Evolutionary conservation across 1,140 invertebrate genomes (phyloP).

Genomic region (Wiebesia pumilae): DNA sequence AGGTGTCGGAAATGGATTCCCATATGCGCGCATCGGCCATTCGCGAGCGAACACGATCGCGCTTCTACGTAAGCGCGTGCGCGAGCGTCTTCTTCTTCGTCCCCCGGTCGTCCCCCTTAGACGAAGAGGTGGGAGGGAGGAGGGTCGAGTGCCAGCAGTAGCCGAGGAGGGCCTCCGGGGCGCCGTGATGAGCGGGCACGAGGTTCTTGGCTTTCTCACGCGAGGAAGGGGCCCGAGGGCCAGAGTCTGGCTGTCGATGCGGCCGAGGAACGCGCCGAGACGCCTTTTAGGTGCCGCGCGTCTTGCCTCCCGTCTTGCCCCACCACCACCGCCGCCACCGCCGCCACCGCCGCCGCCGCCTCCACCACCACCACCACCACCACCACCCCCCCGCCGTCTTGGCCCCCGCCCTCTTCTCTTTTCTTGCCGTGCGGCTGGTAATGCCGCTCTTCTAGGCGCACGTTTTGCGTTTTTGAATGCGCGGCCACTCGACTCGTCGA

Average conservation of each 20-base stretch:
- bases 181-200: neutral
- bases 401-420: neutral
- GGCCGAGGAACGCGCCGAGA: neutral
- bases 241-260: neutral
- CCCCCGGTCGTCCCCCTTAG: neutral
- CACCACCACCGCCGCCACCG: neutral
- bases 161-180: conserved; percentile 11
- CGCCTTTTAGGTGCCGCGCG: conserved; percentile 30
- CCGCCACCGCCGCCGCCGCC: neutral
- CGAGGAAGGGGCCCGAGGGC: conserved; percentile 22
- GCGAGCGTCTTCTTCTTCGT: neutral
- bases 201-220: conserved; percentile 38
- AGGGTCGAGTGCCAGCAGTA: conserved; percentile 37
- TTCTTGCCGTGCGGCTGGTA: neutral
- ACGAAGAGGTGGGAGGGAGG: neutral
- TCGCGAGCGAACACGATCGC: neutral
- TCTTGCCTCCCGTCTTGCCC: neutral
- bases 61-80: neutral
- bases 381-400: neutral
- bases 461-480: neutral
- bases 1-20: conserved; percentile 61
- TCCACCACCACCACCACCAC: too few relatives aligned
- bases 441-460: neutral
- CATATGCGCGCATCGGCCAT: conserved; percentile 43
- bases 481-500: neutral